These are phyloP conservation scores for Drosophila nikananu DNA, from an alignment of 1,140 invertebrate genomes.

Conservation along the genomic window DNA sequence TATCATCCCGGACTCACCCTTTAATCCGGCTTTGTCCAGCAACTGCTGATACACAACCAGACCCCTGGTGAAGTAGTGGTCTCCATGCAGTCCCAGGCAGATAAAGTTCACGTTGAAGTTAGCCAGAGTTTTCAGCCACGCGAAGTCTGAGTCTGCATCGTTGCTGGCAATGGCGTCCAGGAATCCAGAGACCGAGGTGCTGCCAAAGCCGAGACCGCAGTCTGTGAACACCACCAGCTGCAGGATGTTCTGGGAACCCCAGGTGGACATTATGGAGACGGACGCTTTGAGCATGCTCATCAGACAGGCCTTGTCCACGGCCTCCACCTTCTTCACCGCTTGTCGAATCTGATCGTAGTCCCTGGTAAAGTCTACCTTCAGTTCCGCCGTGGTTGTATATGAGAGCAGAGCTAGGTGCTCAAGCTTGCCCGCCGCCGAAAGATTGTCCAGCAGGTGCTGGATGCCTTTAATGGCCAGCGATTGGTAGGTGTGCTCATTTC, in stretches of 20 bases:
- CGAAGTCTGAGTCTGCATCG: constrained; percentile 78
- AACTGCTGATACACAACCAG: constrained; percentile 72
- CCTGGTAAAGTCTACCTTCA: constrained; percentile 81
- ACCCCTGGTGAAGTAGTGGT: constrained; percentile 85
- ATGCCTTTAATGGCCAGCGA: constrained; percentile 94
- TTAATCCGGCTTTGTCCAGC: constrained; percentile 63
- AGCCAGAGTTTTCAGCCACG: constrained; percentile 91
- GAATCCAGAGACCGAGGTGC: constrained; percentile 64
- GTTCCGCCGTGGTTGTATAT: constrained; percentile 92
- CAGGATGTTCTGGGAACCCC: constrained; percentile 77
- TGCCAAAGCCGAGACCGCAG: constrained; percentile 80
- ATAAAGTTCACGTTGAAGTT: constrained; percentile 92
- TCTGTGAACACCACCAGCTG: constrained; percentile 81
- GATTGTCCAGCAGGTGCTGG: constrained; percentile 93
- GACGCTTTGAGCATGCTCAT: constrained; percentile 69
- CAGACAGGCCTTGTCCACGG: constrained; percentile 72
- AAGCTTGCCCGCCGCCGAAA: constrained; percentile 92
- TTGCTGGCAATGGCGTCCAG: constrained; percentile 55
- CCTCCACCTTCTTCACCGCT: constrained; percentile 79
- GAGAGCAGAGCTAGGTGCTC: constrained; percentile 96
- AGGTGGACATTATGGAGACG: constrained; percentile 70
- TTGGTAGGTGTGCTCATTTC: constrained; percentile 87
- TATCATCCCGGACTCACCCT: constrained; percentile 38
- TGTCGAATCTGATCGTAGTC: constrained; percentile 82
- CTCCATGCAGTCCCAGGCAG: constrained; percentile 87